phyloP scores from a whole-genome alignment of 2,797 vertebrate species.

The Labeo calbasu region DNA sequence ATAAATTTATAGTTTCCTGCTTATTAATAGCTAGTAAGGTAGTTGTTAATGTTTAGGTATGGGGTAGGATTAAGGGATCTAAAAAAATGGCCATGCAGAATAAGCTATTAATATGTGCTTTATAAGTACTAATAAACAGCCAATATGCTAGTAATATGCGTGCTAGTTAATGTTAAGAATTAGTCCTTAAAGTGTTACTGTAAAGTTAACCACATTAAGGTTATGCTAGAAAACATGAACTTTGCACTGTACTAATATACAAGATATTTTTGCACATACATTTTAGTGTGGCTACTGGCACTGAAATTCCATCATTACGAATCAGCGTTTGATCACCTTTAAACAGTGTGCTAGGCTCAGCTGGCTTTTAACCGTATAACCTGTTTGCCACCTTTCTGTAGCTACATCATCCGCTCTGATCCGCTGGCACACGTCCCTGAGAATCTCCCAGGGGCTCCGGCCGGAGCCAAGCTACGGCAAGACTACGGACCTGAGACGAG shows the following conservation, averaged over 20 bases:
- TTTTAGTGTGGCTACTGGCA: too few relatives aligned
- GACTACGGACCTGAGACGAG: slow-evolving; percentile 83
- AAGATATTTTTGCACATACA: not conserved
- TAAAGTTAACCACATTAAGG: not conserved
- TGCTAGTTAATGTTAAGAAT: too few relatives aligned
- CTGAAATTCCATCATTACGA: not conserved
- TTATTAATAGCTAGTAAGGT: not conserved
- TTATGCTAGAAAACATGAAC: not conserved
- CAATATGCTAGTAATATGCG: too few relatives aligned
- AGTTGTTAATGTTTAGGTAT: not conserved
- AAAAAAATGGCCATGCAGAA: not conserved
- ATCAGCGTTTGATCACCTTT: not conserved
- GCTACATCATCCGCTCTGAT: slow-evolving; percentile 96
- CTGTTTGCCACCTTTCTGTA: slow-evolving; percentile 61
- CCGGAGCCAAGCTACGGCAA: slow-evolving; percentile 78
- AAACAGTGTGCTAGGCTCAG: not conserved
- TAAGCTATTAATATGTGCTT: not conserved
- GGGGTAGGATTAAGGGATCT: not conserved
- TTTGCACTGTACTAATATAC: not conserved
- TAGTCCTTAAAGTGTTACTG: too few relatives aligned
- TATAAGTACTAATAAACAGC: not conserved
- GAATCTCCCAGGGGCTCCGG: slow-evolving; percentile 80
- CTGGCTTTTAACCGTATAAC: not conserved
- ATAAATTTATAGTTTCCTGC: not conserved
- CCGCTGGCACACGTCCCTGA: slow-evolving; percentile 92